Evolutionary conservation across 2,113 vertebrate species (phyloP).

Genomic region (Paracanthobrama guichenoti): DNA sequence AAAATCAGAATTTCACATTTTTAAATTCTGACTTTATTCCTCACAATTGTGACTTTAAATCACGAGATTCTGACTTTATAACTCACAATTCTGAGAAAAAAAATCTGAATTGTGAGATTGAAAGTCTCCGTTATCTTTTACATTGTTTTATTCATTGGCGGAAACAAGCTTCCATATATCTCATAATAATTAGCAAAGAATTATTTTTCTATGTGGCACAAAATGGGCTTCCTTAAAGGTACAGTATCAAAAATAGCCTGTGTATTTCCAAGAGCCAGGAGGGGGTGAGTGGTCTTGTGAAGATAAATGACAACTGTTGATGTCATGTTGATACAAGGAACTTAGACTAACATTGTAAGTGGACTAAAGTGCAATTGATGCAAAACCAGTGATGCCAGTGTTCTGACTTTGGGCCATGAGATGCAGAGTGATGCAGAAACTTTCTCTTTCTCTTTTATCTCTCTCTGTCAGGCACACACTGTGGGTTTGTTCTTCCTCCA

Average conservation of each 20-base stretch:
- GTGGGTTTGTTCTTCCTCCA: conserved; percentile 72
- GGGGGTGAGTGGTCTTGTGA: background rate
- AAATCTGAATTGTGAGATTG: no score
- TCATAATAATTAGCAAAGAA: no score
- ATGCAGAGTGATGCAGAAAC: conserved; percentile 13
- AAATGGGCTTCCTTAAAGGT: no score
- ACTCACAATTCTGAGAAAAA: no score
- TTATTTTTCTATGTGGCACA: no score
- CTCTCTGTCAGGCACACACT: conserved; percentile 68
- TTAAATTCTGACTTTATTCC: no score
- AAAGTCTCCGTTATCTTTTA: no score
- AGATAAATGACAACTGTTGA: background rate
- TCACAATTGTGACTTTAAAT: no score
- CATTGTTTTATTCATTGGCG: no score
- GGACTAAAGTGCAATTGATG: background rate
- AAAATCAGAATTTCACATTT: no score
- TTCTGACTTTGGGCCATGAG: background rate
- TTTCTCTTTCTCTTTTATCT: conserved; percentile 34
- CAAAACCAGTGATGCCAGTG: background rate
- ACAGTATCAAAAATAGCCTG: background rate
- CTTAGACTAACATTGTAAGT: background rate
- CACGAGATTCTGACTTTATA: no score
- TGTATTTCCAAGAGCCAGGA: background rate
- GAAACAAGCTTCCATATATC: no score
- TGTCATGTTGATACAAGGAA: background rate